Evolutionary conservation across 2,113 vertebrate species (phyloP), one percentile per base, ranked within the genome.

Genomic region (Mormyrus iriodes): DNA sequence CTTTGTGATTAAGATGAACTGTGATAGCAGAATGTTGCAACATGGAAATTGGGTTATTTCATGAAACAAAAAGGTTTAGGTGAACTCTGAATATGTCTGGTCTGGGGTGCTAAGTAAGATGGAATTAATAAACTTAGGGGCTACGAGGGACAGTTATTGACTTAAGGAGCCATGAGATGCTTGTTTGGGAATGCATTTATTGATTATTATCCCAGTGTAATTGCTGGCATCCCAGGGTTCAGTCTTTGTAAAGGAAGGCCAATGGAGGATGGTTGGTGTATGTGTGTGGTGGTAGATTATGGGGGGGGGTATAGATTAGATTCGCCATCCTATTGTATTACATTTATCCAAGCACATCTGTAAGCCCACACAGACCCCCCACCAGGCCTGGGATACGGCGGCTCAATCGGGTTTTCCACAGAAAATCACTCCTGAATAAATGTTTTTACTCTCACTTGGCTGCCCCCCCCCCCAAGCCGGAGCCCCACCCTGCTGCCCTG

Each of bases 71-170:
- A 21, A 31, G 31, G 49, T 52, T 35, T 17, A 5, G 27, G 85
- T 51, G 27, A 86, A 86, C 13, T 46, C 27, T 2, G 90, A 90
- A 90, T 88, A 89, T 87, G 89, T 86, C 87, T 90, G 85, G 91
- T 61, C 53, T 44, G 24, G 79, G 93, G 92, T 94, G 94, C 94
- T 95, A 95, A 95, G 94, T 95, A 94, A 95, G 94, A 89, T 89
- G 61, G 85, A 93, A 91, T 90, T 92, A 91, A 88, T 90, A 91
- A 92, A 92, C 86, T 86, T 89, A 89, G 90, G 89, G 90, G 91
- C 92, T 90, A 90, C 93, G 93, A 96, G 92, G 95, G 96, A 95
- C 94, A 94, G 92, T 90, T 95, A 96, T 96, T 95, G 95, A 95
- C 93, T 93, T 90, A 86, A 90, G 90, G 91, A 93, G 93, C 93